These are phyloP conservation scores for Cheirogaleus medius DNA, from an alignment of 2,113 vertebrate genomes.

Conservation along the genomic window DNA sequence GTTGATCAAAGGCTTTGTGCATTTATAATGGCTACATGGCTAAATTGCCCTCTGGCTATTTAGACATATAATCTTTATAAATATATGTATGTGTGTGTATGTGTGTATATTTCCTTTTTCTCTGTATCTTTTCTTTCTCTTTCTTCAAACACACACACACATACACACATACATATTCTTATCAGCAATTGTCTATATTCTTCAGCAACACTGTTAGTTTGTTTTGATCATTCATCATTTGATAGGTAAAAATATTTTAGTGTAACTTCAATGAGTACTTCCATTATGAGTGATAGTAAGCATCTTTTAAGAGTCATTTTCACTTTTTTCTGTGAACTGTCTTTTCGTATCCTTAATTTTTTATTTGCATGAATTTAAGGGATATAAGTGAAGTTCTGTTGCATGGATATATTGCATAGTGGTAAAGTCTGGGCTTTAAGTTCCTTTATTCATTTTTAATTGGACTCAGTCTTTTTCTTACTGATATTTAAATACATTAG, in stretches of 20 bases:
- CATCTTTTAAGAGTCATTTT: neutral
- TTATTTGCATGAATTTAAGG: too few relatives aligned
- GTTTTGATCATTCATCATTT: neutral
- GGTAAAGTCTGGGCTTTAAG: too few relatives aligned
- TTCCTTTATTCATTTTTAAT: neutral
- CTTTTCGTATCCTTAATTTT: neutral
- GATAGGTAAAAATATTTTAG: neutral
- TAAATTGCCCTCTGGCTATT: neutral
- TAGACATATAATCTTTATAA: neutral
- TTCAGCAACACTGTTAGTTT: neutral
- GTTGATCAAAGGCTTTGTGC: neutral
- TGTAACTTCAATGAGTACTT: neutral
- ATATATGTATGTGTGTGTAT: neutral
- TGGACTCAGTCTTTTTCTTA: slow-evolving; percentile 1
- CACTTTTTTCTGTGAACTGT: neutral
- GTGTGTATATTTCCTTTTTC: neutral
- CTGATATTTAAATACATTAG: neutral
- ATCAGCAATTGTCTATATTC: neutral
- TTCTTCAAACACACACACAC: neutral
- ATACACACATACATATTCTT: neutral
- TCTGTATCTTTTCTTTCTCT: neutral
- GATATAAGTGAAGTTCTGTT: too few relatives aligned
- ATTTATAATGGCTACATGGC: neutral
- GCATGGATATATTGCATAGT: too few relatives aligned
- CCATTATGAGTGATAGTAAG: neutral